phyloP scores from a whole-genome alignment of 2,797 vertebrate genomes.

The Synaphobranchus kaupii region DNA sequence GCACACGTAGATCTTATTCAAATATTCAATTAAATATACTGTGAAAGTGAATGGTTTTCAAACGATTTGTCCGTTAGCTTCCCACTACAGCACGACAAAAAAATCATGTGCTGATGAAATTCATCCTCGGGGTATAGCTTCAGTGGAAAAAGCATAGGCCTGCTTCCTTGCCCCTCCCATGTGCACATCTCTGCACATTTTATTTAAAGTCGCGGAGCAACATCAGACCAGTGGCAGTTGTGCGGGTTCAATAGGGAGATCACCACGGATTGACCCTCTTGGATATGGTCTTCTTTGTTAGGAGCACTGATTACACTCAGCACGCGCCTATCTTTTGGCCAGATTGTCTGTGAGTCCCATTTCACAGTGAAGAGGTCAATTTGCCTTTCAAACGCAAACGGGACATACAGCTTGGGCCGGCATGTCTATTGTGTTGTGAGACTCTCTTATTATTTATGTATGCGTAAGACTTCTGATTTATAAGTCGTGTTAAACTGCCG shows the following conservation, averaged over 20 bases:
- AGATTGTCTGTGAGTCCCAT: constrained; percentile 82
- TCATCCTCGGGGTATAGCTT: background rate
- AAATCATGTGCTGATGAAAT: background rate
- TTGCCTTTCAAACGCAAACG: constrained; percentile 79
- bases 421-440: constrained; percentile 73
- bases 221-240: constrained; percentile 41
- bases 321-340: constrained; percentile 84
- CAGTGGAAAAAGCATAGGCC: background rate
- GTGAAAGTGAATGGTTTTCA: background rate
- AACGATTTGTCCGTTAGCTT: background rate
- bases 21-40: background rate
- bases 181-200: constrained; percentile 11
- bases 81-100: background rate
- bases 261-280: constrained; percentile 51
- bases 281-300: constrained; percentile 69
- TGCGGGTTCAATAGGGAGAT: constrained; percentile 42
- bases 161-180: background rate
- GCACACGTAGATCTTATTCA: background rate
- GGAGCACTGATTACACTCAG: constrained; percentile 70
- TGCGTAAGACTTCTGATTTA: constrained; percentile 80
- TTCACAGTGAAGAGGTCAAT: constrained; percentile 90
- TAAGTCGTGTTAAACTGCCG: constrained; percentile 76
- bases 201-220: constrained; percentile 24
- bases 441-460: constrained; percentile 83
- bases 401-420: constrained; percentile 74